Evolutionary conservation across 2,888 invertebrate genomes (phyloP), one percentile per base, ranked within the genome.

Genomic region (Cerceris rybyensis): DNA sequence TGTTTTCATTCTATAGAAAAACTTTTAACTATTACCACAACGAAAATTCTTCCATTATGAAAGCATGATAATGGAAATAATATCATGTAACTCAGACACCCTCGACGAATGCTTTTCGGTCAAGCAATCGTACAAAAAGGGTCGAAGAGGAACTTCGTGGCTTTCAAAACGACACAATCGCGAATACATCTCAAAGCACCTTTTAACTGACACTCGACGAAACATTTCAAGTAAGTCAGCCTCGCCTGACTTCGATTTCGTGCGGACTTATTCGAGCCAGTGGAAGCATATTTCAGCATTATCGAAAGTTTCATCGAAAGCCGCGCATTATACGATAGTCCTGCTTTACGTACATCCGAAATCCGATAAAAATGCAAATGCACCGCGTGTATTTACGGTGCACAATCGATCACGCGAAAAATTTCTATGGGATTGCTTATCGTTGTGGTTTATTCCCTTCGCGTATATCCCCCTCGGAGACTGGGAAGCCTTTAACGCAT

Each of bases 351-450:
- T 63, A 52, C 63, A 28, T 59, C 39, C 49, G 65, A 42, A 52
- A 82, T 80, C 81, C 70, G 75, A 83, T 83, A 83, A 83, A 83
- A 80, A 83, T 83, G 77, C 72, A 83, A 83, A 83, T 80, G 61
- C 28, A 42, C 49, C 28, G 17, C 41, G 13, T 65, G 49, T 67
- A 77, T 72, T 77, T 83, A 11, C 46, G 46, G 70, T 17, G 61
- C 58, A 16, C 64, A 80, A 69, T 70, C 74, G 78, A 78, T 82
- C 66, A 55, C 54, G 70, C 55, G 79, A 52, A 68, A 77, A 82
- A 57, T 78, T 67, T 75, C 59, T 57, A 60, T 46, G 60, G 46
- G 43, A 0, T 16, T 59, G 41, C 14, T 55, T 59, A 60, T 75
- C 46, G 49, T 49, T 60, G 41, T 14, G 42, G 42, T 16, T 14